These are phyloP conservation scores for Spizaetus ornatus DNA, from an alignment of 2,113 vertebrate species.

Conservation along the genomic window DNA sequence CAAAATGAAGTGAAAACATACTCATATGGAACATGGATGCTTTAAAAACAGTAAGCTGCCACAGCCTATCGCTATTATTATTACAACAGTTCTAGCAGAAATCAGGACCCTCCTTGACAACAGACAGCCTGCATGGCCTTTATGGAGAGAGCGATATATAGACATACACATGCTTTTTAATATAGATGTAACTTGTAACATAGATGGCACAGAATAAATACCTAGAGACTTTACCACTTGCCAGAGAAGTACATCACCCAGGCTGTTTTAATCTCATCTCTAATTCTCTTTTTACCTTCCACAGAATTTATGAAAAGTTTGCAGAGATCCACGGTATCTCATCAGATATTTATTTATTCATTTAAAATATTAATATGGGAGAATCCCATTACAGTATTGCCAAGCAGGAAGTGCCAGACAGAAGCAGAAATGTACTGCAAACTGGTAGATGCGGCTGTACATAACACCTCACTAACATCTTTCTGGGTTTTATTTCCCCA, in stretches of 20 bases:
- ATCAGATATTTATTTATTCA: slow-evolving; percentile 64
- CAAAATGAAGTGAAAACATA: not conserved
- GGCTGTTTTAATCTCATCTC: slow-evolving; percentile 56
- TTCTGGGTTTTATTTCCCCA: not conserved
- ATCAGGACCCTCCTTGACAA: not conserved
- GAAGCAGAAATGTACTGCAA: not conserved
- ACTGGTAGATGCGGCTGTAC: not conserved
- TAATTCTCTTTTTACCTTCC: slow-evolving; percentile 55
- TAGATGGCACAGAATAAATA: not conserved
- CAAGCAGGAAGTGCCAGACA: not conserved
- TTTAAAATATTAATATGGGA: slow-evolving; percentile 59
- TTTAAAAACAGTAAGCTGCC: not conserved
- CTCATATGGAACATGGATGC: not conserved
- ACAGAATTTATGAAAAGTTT: slow-evolving; percentile 3
- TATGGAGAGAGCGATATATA: not conserved
- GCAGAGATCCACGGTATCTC: slow-evolving; percentile 5
- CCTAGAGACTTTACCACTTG: not conserved
- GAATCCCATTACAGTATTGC: slow-evolving; percentile 31
- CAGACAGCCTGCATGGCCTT: not conserved
- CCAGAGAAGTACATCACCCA: slow-evolving; percentile 19
- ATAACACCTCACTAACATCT: not conserved
- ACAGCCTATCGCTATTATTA: not conserved
- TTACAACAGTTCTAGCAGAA: not conserved
- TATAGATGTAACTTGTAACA: slow-evolving; percentile 9
- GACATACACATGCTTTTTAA: not conserved